A percentile compares a stretch with the other conserved stretches of the same genome.
phyloP scores from a whole-genome alignment of 2,888 invertebrate genomes.

The Hyposoter dolosus region DNA sequence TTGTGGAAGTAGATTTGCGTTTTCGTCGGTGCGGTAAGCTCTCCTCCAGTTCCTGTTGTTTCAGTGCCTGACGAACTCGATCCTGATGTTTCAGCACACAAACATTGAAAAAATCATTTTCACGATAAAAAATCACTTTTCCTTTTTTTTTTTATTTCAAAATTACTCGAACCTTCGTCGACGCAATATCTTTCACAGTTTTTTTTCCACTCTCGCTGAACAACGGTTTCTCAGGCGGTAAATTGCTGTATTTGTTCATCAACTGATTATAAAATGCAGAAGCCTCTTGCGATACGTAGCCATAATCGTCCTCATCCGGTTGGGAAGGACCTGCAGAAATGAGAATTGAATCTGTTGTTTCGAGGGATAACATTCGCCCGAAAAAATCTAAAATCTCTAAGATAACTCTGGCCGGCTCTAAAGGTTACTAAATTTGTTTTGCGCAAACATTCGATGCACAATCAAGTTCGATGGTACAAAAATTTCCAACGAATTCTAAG shows the following conservation, averaged over 20 bases:
- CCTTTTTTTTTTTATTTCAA: not conserved
- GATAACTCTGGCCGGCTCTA: constrained; percentile 67
- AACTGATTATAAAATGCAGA: constrained; percentile 93
- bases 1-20: constrained; percentile 82
- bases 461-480: not conserved
- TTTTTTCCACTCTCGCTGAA: constrained; percentile 87
- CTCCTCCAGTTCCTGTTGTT: constrained; percentile 90
- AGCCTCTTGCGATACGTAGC: constrained; percentile 94
- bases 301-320: constrained; percentile 96
- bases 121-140: not conserved
- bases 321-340: constrained; percentile 88
- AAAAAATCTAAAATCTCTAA: constrained; percentile 11
- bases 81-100: constrained; percentile 81
- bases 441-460: not conserved
- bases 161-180: constrained; percentile 83
- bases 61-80: constrained; percentile 91
- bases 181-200: constrained; percentile 85
- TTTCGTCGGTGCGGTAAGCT: constrained; percentile 89
- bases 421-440: not conserved
- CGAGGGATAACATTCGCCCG: constrained; percentile 10
- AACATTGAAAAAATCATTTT: not conserved
- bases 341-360: not conserved
- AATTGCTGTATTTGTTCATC: constrained; percentile 92
- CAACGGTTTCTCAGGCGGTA: constrained; percentile 89
- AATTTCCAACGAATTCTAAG: constrained; percentile 9